Evolutionary conservation across 92 coral and sea anemone species (phyloP), one percentile per base, ranked within the genome.

Genomic region (Galaxea fascicularis): DNA sequence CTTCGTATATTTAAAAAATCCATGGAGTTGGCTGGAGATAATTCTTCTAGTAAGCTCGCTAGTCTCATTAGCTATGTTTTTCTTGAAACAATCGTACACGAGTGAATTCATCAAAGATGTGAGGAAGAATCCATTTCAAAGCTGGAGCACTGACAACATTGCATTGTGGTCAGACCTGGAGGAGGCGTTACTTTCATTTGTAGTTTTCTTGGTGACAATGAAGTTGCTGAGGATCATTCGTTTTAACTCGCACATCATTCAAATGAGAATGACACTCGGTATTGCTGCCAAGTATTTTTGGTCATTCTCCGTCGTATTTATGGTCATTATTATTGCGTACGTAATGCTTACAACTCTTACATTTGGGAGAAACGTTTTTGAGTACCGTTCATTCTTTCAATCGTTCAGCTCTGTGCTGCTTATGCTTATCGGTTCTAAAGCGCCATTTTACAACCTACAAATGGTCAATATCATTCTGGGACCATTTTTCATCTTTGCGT

Each of bases 11-110:
- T 86, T 85, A 18, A 92, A 76, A 44, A 86, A 82, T 39, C 89
- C 93, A 46, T 94, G 95, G 98, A 92, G 91, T 59, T 94, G 98
- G 98, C 65, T 92, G 68, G 95, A 92, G 54, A 24, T 94, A 4
- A 25, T 92, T 26, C 98, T 92, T 64, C 65, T 92, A 28, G 60
- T 67, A 30, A 80, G 95, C 41, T 82, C 98, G 0, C 60, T 90
- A 14, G 63, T 85, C 11, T 91, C 98, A 6, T 73, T 90, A 1
- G 89, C 93, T 4, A 87, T 94, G 95, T 94, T 94, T 59, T 94
- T 94, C 88, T 82, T 94, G 14, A 94, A 94, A 74, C 95, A 94
- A 85, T 83, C 73, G 20, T 94, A 87, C 83, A 86, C 98, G 0
- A 90, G 98, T 71, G 78, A 81, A 56, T 94, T 94, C 59, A 83